These are phyloP conservation scores for Barbus barbus DNA, from an alignment of 2,113 vertebrate genomes.

Conservation along the genomic window DNA sequence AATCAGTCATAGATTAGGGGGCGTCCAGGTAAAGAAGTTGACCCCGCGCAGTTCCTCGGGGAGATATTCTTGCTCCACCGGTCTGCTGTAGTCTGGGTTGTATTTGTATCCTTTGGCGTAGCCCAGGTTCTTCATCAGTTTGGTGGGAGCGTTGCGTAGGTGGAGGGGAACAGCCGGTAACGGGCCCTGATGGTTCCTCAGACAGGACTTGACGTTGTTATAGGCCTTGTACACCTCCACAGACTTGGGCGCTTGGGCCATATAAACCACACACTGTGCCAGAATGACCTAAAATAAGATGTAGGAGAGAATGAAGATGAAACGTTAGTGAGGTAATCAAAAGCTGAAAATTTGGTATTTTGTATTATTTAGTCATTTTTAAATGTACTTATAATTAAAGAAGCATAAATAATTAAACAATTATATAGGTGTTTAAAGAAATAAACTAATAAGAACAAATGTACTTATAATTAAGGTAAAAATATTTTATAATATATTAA, in stretches of 20 bases:
- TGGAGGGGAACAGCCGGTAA: conserved; percentile 91
- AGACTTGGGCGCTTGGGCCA: conserved; percentile 91
- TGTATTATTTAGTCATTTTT: neutral
- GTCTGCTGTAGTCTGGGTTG: conserved; percentile 81
- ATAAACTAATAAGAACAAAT: too few species aligned
- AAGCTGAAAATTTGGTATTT: accelerated
- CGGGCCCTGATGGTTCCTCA: conserved; percentile 88
- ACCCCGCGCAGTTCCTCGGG: conserved; percentile 82
- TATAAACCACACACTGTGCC: conserved; percentile 91
- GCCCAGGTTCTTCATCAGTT: conserved; percentile 90
- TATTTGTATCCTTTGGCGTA: conserved; percentile 93
- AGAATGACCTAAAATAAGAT: conserved; percentile 84
- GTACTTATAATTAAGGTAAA: too few species aligned
- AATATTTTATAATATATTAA: too few species aligned
- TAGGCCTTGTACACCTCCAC: conserved; percentile 89
- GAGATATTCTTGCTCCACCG: conserved; percentile 89
- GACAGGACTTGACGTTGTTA: conserved; percentile 83
- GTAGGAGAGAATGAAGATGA: neutral
- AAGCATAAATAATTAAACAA: too few species aligned
- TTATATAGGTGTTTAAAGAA: too few species aligned
- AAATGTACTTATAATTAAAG: too few species aligned
- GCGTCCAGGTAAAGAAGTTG: conserved; percentile 82
- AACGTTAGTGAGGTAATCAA: neutral
- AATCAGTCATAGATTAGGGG: conserved; percentile 55
- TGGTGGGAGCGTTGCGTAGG: conserved; percentile 90